Evolutionary conservation across 2,797 vertebrate species (phyloP), one percentile per base, ranked within the genome.

Genomic region (Molossus alvarezi): DNA sequence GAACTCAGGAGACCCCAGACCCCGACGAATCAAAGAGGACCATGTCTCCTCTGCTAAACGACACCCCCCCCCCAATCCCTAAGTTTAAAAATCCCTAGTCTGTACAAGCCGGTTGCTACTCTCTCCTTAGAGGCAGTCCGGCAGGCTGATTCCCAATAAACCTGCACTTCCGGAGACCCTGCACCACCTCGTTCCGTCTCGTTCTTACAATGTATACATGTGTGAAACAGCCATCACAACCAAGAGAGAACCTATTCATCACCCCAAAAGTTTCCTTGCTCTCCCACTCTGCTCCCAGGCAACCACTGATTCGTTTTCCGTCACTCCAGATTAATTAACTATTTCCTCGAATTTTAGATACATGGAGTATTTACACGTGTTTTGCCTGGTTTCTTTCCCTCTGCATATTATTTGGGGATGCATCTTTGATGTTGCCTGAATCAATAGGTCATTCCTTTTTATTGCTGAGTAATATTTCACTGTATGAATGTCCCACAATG

Each of bases 331-430:
- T 65, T 73, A 93, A 91, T 93, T 83, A 92, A n/a, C 18, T 37
- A 21, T 73, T 86, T 95, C 88, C 79, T 77, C 91, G n/a, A 80
- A 64, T 83, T 73, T 71, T 60, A 18, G 25, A 9, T n/a, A 76
- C 60, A 21, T 15, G 48, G 23, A 67, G 3, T 57, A 45, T 41
- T 76, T 85, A 79, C 3, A n/a, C 4, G 0, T 3, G 12, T 73
- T 41, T 88, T 79, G 11, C 72, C 57, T 55, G 14, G 8, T 94
- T 85, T 73, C 29, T 77, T 91, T 91, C 25, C 2, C 9, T 23
- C 73, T 77, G 8, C 25, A 12, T 53, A 53, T 89, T 81, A 75
- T 69, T 69, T 45, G 60, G 75, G 83, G 27, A 83, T 9, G 27
- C 15, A 6, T 60, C 51, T 29, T n/a, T 45, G 33, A 58, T 33